Evolutionary conservation across 1,140 invertebrate species (phyloP).

Genomic region (Dreissena rostriformis): DNA sequence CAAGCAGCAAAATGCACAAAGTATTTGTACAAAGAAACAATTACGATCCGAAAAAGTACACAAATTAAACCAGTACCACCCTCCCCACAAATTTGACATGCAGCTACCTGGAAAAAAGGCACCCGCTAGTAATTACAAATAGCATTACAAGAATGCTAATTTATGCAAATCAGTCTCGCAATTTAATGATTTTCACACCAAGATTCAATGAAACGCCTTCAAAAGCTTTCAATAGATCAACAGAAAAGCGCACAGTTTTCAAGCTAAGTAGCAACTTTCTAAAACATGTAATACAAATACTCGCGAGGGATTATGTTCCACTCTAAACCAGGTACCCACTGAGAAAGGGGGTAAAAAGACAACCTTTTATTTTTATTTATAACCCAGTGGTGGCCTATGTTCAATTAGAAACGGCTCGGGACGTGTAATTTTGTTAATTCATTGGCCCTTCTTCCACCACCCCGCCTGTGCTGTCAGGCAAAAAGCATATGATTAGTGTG

Average conservation of each 20-base stretch:
- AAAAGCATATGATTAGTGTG: too few species aligned
- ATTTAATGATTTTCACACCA: constrained; percentile 53
- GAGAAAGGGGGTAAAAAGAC: constrained; percentile 40
- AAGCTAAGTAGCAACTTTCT: constrained; percentile 11
- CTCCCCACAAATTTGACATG: constrained; percentile 11
- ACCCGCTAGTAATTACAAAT: constrained; percentile 14
- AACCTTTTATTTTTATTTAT: constrained; percentile 50
- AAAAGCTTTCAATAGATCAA: constrained; percentile 23
- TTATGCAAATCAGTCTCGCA: constrained; percentile 54
- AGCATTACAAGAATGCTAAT: constrained; percentile 39
- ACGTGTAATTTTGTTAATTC: constrained; percentile 28
- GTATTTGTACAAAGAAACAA: background rate
- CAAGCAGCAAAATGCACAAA: background rate
- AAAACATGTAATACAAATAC: constrained; percentile 42
- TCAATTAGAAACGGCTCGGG: constrained; percentile 20
- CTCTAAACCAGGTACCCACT: constrained; percentile 19
- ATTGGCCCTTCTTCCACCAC: background rate
- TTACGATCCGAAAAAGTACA: background rate
- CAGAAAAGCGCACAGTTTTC: constrained; percentile 10
- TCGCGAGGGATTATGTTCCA: constrained; percentile 20
- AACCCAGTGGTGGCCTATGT: constrained; percentile 22
- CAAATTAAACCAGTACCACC: background rate
- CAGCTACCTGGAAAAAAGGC: constrained; percentile 1
- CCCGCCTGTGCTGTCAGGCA: too few species aligned
- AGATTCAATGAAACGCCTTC: constrained; percentile 7